Conservation (phyloP, 2,888 invertebrate species). For the Pseudoips prasinana region DNA sequence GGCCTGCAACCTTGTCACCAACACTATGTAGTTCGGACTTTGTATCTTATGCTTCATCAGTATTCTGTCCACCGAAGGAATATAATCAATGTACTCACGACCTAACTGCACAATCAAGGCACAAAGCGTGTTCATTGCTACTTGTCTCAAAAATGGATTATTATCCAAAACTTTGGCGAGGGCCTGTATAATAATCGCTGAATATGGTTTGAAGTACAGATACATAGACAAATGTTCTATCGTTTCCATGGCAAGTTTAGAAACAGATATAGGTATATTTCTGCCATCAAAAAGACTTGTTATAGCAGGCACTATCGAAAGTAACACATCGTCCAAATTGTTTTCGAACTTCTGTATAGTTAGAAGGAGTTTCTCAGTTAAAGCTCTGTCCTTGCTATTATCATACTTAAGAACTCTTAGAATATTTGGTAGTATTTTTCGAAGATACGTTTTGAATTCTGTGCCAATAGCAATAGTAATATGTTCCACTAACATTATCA, state of each 20-base stretch:
- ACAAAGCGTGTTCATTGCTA: conserved; percentile 95
- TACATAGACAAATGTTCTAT: conserved; percentile 94
- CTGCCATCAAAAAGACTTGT: conserved; percentile 94
- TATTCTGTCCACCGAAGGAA: conserved; percentile 94
- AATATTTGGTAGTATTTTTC: conserved; percentile 96
- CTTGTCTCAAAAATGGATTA: conserved; percentile 87
- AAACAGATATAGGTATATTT: conserved; percentile 90
- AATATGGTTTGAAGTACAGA: conserved; percentile 95
- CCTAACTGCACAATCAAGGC: conserved; percentile 94
- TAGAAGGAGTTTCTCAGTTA: conserved; percentile 91
- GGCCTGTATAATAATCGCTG: conserved; percentile 96
- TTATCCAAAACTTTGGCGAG: conserved; percentile 93
- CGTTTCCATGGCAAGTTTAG: conserved; percentile 89
- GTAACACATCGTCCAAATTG: conserved; percentile 96
- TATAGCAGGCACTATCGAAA: conserved; percentile 96
- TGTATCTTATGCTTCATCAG: conserved; percentile 90
- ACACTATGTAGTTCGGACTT: conserved; percentile 89
- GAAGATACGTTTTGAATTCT: conserved; percentile 96
- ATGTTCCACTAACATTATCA: conserved; percentile 95
- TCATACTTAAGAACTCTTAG: conserved; percentile 95
- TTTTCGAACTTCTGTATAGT: conserved; percentile 97
- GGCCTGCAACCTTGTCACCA: conserved; percentile 88
- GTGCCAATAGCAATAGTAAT: conserved; percentile 96
- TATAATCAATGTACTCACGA: conserved; percentile 95
- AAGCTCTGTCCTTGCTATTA: conserved; percentile 89